Percentiles rank a stretch among this genome's conserved stretches.
phyloP scores from a whole-genome alignment of 37 sponge, comb jelly and placozoan species.

The Hexactinellida sp. region DNA sequence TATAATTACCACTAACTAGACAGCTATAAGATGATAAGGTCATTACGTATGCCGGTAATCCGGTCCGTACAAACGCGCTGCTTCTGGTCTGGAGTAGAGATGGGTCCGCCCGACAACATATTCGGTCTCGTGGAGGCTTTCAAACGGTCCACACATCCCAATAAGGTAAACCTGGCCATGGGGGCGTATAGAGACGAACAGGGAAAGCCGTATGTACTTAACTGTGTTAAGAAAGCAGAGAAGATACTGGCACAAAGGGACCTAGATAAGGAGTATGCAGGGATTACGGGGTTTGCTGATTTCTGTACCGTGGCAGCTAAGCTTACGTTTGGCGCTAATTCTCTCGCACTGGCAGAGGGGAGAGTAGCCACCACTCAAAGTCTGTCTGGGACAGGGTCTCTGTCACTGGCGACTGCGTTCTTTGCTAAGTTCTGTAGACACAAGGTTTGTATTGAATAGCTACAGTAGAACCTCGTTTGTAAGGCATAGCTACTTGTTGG shows the following conservation, averaged over 20 bases:
- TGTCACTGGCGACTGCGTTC: not conserved
- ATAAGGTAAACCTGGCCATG: conserved; percentile 52
- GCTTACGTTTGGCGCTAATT: conserved; percentile 50
- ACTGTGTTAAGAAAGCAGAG: conserved; percentile 50
- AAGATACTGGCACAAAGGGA: conserved; percentile 29
- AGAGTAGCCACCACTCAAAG: not conserved
- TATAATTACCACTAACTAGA: not conserved
- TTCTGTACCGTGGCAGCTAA: conserved; percentile 50
- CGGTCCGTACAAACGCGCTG: not conserved
- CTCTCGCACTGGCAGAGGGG: not conserved
- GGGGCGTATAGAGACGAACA: conserved; percentile 49
- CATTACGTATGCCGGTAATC: not conserved
- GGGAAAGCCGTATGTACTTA: conserved; percentile 55
- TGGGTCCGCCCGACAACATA: conserved; percentile 53
- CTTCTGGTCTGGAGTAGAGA: conserved; percentile 27
- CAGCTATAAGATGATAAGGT: not conserved
- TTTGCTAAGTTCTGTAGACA: not conserved
- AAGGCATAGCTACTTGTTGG: too few relatives aligned
- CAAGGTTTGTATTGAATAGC: not conserved
- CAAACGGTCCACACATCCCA: conserved; percentile 36
- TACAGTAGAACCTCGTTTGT: not conserved
- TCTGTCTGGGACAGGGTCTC: not conserved
- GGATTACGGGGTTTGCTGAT: conserved; percentile 58
- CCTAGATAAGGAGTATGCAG: conserved; percentile 89
- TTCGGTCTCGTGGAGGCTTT: conserved; percentile 48